These are phyloP conservation scores for Ophraella communa DNA, from an alignment of 2,888 invertebrate genomes.

Conservation along the genomic window DNA sequence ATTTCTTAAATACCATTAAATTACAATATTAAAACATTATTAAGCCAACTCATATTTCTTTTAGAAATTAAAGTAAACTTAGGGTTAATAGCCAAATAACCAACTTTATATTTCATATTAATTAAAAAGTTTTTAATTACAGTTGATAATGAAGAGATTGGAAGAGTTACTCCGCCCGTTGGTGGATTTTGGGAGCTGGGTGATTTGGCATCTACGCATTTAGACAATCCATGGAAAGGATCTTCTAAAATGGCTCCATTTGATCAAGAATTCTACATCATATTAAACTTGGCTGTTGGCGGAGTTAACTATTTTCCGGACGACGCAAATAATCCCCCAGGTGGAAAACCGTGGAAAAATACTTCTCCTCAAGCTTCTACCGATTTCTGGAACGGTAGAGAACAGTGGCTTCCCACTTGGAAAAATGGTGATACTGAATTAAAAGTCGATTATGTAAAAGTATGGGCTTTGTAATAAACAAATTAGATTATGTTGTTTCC, in stretches of 20 bases:
- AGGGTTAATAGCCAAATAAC: too few relatives aligned
- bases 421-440: slow-evolving; percentile 63
- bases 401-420: slow-evolving; percentile 67
- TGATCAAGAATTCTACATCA: slow-evolving; percentile 71
- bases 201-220: slow-evolving; percentile 61
- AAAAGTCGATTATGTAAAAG: slow-evolving; percentile 67
- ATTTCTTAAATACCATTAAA: too few relatives aligned
- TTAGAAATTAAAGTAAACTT: too few relatives aligned
- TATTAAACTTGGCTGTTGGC: slow-evolving; percentile 64
- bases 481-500: not conserved
- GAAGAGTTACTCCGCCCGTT: slow-evolving; percentile 62
- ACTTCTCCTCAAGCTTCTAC: slow-evolving; percentile 55
- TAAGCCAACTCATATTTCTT: too few relatives aligned
- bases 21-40: too few relatives aligned
- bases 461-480: slow-evolving; percentile 10
- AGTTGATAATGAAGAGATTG: slow-evolving; percentile 63
- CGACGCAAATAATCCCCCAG: slow-evolving; percentile 62
- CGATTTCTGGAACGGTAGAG: slow-evolving; percentile 68
- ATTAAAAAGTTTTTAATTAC: too few relatives aligned
- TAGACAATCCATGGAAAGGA: slow-evolving; percentile 67
- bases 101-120: too few relatives aligned
- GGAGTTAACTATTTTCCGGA: slow-evolving; percentile 74
- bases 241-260: slow-evolving; percentile 69
- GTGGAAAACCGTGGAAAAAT: slow-evolving; percentile 69
- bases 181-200: slow-evolving; percentile 74